Base-by-base conservation (phyloP, 1,140 invertebrate genomes). In the Calycopis cecrops region DNA sequence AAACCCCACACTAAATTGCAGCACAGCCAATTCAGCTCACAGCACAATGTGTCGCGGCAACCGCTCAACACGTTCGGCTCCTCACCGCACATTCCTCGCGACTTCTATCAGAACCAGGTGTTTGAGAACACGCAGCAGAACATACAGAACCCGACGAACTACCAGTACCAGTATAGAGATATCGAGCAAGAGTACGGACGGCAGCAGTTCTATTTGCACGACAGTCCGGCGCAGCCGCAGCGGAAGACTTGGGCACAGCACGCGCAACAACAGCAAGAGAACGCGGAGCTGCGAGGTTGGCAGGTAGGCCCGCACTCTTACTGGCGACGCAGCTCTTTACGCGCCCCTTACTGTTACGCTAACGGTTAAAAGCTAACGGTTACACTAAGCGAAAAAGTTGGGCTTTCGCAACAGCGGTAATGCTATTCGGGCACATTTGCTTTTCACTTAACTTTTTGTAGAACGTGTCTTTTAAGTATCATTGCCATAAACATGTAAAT, bases 131-230 rank as follows among this genome's bases (percentile, higher is more conserved):
- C 48, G 40, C 42, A 47, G 28, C 40, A 55, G 33, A 55, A 18
- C 48, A 12, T 14, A 17, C 55, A 54, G 33, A 37, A 37, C 48
- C 17, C 47, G 38, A 52, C 44, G 35, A 58, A 52, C 42, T 65
- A 61, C 53, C 62, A 70, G 18, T 63, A 63, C 38, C 74, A 88
- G 67, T 90, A 71, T 81, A 79, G 67, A 79, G 90, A 71, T 44
- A 85, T 70, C 4, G 74, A 77, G 77, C 86, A 62, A 73, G 87
- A 71, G 49, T 67, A 63, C 37, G 67, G 55, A 7, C 63, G 70
- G 70, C 87, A 61, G 35, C 93, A 94, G 70, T 95, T 95, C 85
- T 95, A 93, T 81, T 84, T 94, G 61, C 93, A 95, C 72, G 93
- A 94, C 50, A 72, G 73, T 8, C 79, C 88, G 40, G 90, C 90